Percentiles rank a stretch among this genome's conserved stretches.
These are phyloP conservation scores for Aplysina aerophoba DNA, from an alignment of 37 sponge, comb jelly and placozoan species.

Conservation along the genomic window DNA sequence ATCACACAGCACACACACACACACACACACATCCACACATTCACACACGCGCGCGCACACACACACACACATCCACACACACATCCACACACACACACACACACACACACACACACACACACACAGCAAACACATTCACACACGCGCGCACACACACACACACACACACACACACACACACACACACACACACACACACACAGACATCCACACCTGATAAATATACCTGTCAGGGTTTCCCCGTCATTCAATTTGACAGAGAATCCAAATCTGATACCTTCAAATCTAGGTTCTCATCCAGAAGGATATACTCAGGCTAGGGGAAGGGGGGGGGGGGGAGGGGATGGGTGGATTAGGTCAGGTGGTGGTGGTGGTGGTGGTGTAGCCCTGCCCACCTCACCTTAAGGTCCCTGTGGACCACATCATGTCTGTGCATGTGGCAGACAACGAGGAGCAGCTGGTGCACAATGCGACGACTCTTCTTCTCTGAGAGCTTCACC, in stretches of 20 bases:
- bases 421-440: conserved; percentile 72
- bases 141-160: not conserved
- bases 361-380: no score
- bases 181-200: not conserved
- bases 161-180: not conserved
- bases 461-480: conserved; percentile 75
- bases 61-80: not conserved
- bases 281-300: conserved; percentile 57
- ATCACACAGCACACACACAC: not conserved
- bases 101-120: no score
- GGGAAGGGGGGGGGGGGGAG: not conserved
- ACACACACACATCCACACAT: no score
- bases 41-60: not conserved
- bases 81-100: not conserved
- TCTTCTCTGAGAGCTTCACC: conserved; percentile 86
- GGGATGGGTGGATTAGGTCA: no score
- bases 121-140: no score
- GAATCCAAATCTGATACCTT: conserved; percentile 88
- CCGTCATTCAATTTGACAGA: conserved; percentile 39
- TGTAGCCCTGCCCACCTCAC: conserved; percentile 13
- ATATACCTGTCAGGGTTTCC: conserved; percentile 58
- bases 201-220: not conserved
- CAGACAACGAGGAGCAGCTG: conserved; percentile 77
- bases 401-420: conserved; percentile 86
- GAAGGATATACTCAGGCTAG: conserved; percentile 81